Evolutionary conservation across 2,797 vertebrate genomes (phyloP).

Genomic region (Ceyx erithaca): DNA sequence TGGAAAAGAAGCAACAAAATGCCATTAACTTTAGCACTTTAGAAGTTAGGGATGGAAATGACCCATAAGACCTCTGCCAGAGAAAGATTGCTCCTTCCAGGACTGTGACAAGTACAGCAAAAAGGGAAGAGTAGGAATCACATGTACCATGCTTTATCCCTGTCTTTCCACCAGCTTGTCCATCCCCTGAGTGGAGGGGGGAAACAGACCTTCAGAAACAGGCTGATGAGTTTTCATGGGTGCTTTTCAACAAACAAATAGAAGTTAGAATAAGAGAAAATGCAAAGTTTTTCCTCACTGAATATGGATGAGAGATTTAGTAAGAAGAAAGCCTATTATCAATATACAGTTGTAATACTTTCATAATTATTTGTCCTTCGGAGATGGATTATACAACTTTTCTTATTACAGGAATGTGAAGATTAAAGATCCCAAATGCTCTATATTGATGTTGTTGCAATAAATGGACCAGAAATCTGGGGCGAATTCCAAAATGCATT

Average conservation of each 20-base stretch:
- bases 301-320: background rate
- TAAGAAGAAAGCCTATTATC: background rate
- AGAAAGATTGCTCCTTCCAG: background rate
- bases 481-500: constrained; percentile 51
- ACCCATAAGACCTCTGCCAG: background rate
- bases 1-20: constrained; percentile 63
- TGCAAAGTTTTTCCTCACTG: background rate
- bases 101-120: background rate
- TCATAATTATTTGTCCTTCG: constrained; percentile 29
- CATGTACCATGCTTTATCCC: background rate
- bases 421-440: constrained; percentile 43
- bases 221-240: background rate
- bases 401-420: constrained; percentile 33
- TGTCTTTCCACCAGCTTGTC: background rate
- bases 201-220: background rate
- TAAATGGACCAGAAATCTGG: constrained; percentile 30
- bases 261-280: background rate
- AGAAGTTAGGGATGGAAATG: background rate
- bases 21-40: background rate
- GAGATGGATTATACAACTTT: constrained; percentile 31
- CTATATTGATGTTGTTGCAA: background rate
- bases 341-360: background rate
- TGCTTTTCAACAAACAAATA: background rate
- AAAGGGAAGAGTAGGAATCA: background rate
- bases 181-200: background rate